Conservation (phyloP, 2,888 invertebrate species). For the Julus scanicus region DNA sequence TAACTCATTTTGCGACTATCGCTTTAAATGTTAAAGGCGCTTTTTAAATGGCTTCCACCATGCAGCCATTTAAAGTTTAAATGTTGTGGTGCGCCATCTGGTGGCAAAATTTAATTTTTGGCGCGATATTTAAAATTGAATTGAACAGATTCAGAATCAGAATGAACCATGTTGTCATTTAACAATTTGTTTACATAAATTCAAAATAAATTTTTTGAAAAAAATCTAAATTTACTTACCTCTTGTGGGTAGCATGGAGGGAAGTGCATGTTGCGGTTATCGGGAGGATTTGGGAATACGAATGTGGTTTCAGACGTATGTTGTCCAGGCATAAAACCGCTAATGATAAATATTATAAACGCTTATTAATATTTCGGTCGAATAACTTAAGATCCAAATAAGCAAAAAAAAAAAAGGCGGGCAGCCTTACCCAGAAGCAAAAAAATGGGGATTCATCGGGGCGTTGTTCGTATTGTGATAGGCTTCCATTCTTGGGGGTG, state of each 20-base stretch:
- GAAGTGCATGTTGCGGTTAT: neutral
- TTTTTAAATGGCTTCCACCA: neutral
- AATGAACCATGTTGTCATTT: too few species aligned
- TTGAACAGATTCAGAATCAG: too few species aligned
- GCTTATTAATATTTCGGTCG: neutral
- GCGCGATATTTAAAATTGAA: neutral
- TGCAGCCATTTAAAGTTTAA: neutral
- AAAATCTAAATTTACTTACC: neutral
- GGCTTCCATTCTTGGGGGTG: constrained; percentile 21
- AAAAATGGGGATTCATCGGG: constrained; percentile 31
- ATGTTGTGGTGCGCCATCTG: neutral
- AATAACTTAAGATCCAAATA: neutral
- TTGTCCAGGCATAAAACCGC: constrained; percentile 44
- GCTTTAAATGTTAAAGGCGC: too few species aligned
- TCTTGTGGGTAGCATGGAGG: constrained; percentile 15
- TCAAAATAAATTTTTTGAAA: neutral
- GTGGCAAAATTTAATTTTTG: neutral
- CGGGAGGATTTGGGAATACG: constrained; percentile 48
- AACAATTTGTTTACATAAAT: too few species aligned
- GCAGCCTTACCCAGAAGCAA: neutral
- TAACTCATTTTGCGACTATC: neutral
- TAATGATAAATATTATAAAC: neutral
- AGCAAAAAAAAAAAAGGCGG: neutral
- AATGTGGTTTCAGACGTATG: constrained; percentile 52
- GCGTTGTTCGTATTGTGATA: neutral